Evolutionary conservation across 1,140 invertebrate species (phyloP), one percentile per base, ranked within the genome.

Genomic region (Drosophila miranda): DNA sequence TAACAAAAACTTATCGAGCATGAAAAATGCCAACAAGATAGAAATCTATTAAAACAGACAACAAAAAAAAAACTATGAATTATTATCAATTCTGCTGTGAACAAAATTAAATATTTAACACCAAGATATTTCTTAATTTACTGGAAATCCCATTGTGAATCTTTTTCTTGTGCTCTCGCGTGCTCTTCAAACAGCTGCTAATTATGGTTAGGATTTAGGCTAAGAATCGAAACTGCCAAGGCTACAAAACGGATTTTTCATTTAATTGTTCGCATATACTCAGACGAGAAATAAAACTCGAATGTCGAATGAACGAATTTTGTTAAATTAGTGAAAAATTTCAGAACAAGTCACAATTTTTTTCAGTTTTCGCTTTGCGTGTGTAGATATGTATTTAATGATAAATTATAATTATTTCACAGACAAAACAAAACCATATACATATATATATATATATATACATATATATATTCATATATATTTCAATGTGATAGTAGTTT

Each of bases 401-500:
- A 50, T 48, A 41, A 49, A 63, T 68, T 68, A 59, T 57, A 58
- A 54, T 38, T 55, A 34, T 60, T 64, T 51, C 60, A 63, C 42
- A 42, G 45, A 58, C 21, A 66, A 34, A 49, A 58, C 14, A 57
- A 34, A 49, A 44, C 56, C 30, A 43, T 56, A 66, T 43, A 43
- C 23, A 58, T 34, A 42, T 16, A 23, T 51, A 51, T 34, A 55
- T 42, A 67, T 55, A 57, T 59, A 53, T 19, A 42, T 16, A 23
- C 48, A 51, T 34, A 55, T 42, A 67, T 55, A 57, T 59, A 53
- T 19, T 45, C 75, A 57, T 60, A 69, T 78, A 63, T 84, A 77
- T 86, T 86, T 86, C 73, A 86, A 86, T 86, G 81, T 86, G 81
- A 86, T 86, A 87, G 81, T 87, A 86, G 81, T 78, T 87, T 87